phyloP scores from a whole-genome alignment of 2,888 invertebrate species.

The Meghimatium bilineatum region DNA sequence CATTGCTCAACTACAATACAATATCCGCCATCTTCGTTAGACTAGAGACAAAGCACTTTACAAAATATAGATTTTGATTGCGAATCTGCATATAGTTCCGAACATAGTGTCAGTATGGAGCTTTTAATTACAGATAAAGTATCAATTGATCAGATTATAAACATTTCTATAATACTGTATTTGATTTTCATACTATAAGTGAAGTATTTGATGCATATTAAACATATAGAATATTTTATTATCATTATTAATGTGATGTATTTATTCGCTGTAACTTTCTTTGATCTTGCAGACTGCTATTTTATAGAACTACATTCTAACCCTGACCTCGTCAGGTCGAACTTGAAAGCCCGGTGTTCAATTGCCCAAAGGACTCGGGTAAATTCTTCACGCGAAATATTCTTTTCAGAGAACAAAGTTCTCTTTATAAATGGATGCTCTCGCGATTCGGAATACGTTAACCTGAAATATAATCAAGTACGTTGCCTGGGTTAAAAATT shows the following conservation, averaged over 20 bases:
- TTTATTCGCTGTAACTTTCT: neutral
- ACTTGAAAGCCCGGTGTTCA: slow-evolving; percentile 9
- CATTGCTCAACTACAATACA: neutral
- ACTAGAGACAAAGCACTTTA: neutral
- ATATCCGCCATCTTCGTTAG: slow-evolving; percentile 36
- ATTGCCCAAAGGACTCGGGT: neutral
- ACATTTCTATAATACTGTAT: too few relatives aligned
- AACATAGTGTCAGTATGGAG: neutral
- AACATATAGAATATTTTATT: neutral
- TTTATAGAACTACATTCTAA: slow-evolving; percentile 28
- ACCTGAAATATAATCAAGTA: too few relatives aligned
- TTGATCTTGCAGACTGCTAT: slow-evolving; percentile 29
- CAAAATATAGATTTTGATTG: slow-evolving; percentile 26
- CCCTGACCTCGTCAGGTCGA: slow-evolving; percentile 17
- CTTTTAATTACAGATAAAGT: neutral
- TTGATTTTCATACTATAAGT: too few relatives aligned
- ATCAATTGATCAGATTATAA: too few relatives aligned
- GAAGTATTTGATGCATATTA: neutral
- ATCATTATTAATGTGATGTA: slow-evolving; percentile 25
- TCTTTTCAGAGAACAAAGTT: too few relatives aligned
- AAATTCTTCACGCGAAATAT: too few relatives aligned
- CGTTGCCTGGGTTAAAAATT: too few relatives aligned
- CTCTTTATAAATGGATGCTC: too few relatives aligned
- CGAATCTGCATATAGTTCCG: slow-evolving; percentile 39
- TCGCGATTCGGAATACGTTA: too few relatives aligned